Evolutionary conservation across 2,888 invertebrate genomes (phyloP).

Genomic region (Ceramica pisi): DNA sequence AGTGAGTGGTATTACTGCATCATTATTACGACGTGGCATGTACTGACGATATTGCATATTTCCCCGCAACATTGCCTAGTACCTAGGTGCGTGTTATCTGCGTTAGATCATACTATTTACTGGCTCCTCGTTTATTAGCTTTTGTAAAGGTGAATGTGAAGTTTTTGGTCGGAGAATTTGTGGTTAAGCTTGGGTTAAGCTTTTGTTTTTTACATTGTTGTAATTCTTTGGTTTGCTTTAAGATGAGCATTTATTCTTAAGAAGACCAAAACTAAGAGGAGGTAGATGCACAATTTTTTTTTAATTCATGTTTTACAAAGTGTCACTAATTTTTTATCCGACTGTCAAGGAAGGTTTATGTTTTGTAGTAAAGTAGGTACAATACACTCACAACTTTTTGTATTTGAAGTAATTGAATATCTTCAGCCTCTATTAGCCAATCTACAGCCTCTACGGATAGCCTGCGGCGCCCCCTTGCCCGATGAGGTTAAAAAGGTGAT

Average conservation of each 20-base stretch:
- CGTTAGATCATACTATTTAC: slow-evolving; percentile 59
- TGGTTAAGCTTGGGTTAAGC: too few relatives aligned
- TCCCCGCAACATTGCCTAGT: slow-evolving; percentile 65
- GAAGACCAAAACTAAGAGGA: neutral
- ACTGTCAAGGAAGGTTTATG: too few relatives aligned
- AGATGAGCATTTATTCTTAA: neutral
- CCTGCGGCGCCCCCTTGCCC: too few relatives aligned
- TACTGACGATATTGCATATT: slow-evolving; percentile 77
- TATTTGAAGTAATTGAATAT: too few relatives aligned
- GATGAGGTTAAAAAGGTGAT: too few relatives aligned
- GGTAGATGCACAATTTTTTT: neutral
- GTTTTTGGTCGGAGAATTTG: neutral
- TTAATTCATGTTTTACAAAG: neutral
- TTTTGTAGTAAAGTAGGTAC: too few relatives aligned
- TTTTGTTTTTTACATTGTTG: neutral
- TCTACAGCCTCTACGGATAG: too few relatives aligned
- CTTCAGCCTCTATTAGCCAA: too few relatives aligned
- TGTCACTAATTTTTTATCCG: neutral
- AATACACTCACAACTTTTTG: too few relatives aligned
- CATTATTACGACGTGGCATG: neutral
- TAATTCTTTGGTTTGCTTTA: neutral
- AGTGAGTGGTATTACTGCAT: slow-evolving; percentile 15
- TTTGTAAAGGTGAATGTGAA: slow-evolving; percentile 8
- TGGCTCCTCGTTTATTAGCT: slow-evolving; percentile 52
- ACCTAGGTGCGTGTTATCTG: slow-evolving; percentile 54